Conservation (phyloP, 2,888 invertebrate species). For the Zaprionus bogoriensis region DNA sequence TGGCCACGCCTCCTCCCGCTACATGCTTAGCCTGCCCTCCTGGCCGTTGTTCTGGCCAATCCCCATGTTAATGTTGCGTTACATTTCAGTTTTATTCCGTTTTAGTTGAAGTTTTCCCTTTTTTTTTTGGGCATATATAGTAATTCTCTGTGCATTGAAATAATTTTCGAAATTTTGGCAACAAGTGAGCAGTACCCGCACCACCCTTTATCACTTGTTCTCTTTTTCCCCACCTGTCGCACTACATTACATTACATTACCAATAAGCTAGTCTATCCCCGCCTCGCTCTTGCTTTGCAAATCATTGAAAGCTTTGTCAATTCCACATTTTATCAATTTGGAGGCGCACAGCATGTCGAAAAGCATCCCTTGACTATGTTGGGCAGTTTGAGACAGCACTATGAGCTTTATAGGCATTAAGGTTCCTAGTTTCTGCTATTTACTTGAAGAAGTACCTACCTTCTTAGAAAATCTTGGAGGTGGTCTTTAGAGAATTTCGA, state of each 20-base stretch:
- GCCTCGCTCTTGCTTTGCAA: slow-evolving; percentile 12
- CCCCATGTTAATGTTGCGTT: slow-evolving; percentile 39
- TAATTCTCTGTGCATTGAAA: slow-evolving; percentile 40
- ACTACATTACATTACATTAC: slow-evolving; percentile 22
- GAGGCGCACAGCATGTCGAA: neutral
- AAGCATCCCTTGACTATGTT: slow-evolving; percentile 12
- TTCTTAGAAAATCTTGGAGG: too few relatives aligned
- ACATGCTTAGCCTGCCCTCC: too few relatives aligned
- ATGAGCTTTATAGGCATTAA: neutral
- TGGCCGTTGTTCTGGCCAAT: neutral
- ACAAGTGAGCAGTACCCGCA: slow-evolving; percentile 45
- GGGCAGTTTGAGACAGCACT: neutral
- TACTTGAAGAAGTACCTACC: too few relatives aligned
- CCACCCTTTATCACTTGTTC: neutral
- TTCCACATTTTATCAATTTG: slow-evolving; percentile 51
- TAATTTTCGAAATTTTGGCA: slow-evolving; percentile 52
- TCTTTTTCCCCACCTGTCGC: slow-evolving; percentile 12
- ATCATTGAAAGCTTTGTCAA: slow-evolving; percentile 61
- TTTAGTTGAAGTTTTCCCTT: too few relatives aligned
- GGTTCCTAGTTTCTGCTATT: too few relatives aligned
- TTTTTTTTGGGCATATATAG: too few relatives aligned
- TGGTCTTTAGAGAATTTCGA: too few relatives aligned
- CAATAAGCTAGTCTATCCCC: slow-evolving; percentile 19
- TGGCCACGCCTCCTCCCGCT: accelerated
- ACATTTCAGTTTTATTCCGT: slow-evolving; percentile 12